Evolutionary conservation across 53 echinoderm and acorn worm genomes (phyloP).

Genomic region (Patiria pectinifera): DNA sequence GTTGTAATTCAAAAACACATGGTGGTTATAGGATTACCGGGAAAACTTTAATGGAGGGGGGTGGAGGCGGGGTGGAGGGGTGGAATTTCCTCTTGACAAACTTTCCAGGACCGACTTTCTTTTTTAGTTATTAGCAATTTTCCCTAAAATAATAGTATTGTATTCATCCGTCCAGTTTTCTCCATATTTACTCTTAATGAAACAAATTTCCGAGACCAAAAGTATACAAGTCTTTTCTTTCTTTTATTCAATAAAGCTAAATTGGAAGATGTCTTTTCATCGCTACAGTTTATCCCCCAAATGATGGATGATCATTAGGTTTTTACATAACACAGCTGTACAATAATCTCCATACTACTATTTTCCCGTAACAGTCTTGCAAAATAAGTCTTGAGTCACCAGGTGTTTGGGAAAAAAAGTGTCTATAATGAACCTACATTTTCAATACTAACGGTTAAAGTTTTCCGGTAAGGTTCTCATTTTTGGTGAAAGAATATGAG

Average conservation of each 20-base stretch:
- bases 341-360: not conserved
- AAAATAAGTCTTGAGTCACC: not conserved
- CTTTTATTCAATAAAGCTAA: slow-evolving; percentile 51
- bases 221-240: not conserved
- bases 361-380: not conserved
- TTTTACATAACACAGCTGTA: not conserved
- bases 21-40: no score
- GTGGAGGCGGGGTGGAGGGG: no score
- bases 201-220: not conserved
- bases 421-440: not conserved
- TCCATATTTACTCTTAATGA: not conserved
- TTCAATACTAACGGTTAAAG: no score
- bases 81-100: no score
- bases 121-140: no score
- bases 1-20: no score
- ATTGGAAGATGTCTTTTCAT: slow-evolving; percentile 47
- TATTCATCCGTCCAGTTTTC: not conserved
- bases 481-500: no score
- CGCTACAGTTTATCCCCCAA: not conserved
- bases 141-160: no score
- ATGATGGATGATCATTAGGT: slow-evolving; percentile 10
- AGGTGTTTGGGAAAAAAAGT: not conserved
- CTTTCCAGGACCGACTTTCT: no score
- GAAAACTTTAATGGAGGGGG: no score
- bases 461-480: no score